Base-by-base conservation (phyloP, 2,113 vertebrate genomes). In the Petroica traversi region DNA sequence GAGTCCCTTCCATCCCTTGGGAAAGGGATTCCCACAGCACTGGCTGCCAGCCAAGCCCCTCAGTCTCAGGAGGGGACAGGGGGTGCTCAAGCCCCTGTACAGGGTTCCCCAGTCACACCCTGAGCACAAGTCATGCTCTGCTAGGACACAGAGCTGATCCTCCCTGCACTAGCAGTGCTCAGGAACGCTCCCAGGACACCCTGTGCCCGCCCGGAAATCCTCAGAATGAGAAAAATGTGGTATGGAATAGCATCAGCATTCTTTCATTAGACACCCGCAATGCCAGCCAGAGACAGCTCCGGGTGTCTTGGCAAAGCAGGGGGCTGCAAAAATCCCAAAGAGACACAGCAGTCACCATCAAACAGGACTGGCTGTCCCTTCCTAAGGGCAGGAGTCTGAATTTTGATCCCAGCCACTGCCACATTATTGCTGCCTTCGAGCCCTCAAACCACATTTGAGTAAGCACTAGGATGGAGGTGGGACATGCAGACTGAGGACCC, bases 141-240 rank as follows among this genome's bases (percentile, higher is more conserved):
- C 69, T 15, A 76, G 33, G 52, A 74, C 40, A 57, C 62, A 25
- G 66, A 64, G 62, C 5, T 2, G 9, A 74, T 72, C 71, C 67
- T 71, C 55, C 66, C 54, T 0, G 1, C 29, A 61, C 62, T 55
- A 72, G 58, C 2, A 0, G 48, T 3, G 33, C 83, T 57, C n/a
- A 6, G 64, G 69, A 94, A 85, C 5, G 0, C 85, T 94, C 75
- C 49, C 19, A 19, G 76, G 55, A 93, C 83, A 46, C n/a, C 34
- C 76, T 2, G 43, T 89, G 61, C 92, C 76, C 0, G 5, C 76
- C 64, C 57, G 36, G 89, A 90, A 93, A 90, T 91, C 75, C 91
- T 95, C 94, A 96, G 95, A 96, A 96, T 92, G 94, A 95, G 64
- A 95, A 97, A 95, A 96, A 97, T 94, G 92, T 57, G 49, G 73